phyloP scores from a whole-genome alignment of 2,797 vertebrate genomes.

The Eidolon dupreanum region DNA sequence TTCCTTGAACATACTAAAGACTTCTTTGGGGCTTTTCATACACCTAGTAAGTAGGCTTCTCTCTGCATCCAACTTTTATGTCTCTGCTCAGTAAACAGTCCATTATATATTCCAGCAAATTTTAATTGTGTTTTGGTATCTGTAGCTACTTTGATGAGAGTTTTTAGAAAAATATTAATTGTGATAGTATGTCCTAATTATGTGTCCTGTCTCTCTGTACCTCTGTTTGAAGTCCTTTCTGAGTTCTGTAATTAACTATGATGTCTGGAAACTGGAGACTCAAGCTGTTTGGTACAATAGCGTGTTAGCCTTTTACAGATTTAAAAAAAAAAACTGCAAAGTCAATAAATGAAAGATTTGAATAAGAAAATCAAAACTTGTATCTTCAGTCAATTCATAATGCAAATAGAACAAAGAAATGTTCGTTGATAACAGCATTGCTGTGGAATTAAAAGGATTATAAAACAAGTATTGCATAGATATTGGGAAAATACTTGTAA shows the following conservation, averaged over 20 bases:
- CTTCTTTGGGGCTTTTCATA: not conserved
- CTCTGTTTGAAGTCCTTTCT: conserved; percentile 37
- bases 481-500: not conserved
- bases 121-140: conserved; percentile 7
- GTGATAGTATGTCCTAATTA: not conserved
- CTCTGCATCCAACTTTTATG: not conserved
- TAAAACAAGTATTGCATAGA: not conserved
- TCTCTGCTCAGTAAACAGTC: not conserved
- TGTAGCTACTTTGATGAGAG: not conserved
- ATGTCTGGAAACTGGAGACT: not conserved
- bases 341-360: conserved; percentile 14
- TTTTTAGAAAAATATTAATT: conserved; percentile 39
- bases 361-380: conserved; percentile 22
- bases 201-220: not conserved
- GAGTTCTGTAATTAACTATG: not conserved
- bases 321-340: conserved; percentile 1
- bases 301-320: conserved; percentile 14
- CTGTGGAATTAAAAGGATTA: conserved; percentile 14
- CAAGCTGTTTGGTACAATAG: conserved; percentile 3
- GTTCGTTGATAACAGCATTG: not conserved
- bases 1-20: not conserved
- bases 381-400: not conserved
- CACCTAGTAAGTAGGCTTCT: not conserved
- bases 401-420: conserved; percentile 26
- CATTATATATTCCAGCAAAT: not conserved